These are phyloP conservation scores for Enteromius radiatus DNA, from an alignment of 2,797 vertebrate species.

Conservation along the genomic window DNA sequence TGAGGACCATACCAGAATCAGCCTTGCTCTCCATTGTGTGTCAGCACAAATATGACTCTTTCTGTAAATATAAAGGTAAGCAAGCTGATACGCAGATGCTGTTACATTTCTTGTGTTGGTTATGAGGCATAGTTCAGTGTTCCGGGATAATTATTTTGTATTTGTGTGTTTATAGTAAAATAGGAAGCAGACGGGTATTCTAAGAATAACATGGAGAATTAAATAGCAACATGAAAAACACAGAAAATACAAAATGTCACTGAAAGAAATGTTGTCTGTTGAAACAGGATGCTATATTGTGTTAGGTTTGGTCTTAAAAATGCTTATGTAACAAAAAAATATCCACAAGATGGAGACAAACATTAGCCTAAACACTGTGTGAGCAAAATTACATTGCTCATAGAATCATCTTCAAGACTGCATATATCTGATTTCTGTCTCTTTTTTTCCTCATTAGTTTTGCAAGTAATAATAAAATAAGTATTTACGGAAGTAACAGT, in stretches of 20 bases:
- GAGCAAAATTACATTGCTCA: background rate
- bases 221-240: background rate
- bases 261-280: too few species aligned
- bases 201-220: background rate
- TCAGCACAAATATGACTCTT: constrained; percentile 10
- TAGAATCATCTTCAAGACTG: background rate
- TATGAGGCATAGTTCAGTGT: background rate
- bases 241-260: too few species aligned
- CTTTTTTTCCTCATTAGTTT: background rate
- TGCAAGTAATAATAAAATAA: background rate
- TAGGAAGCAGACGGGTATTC: background rate
- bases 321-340: too few species aligned
- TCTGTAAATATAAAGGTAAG: background rate
- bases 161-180: background rate
- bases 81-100: background rate
- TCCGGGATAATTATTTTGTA: background rate
- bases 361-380: background rate
- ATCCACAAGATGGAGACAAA: constrained; percentile 3
- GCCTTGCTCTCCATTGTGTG: background rate
- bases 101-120: background rate
- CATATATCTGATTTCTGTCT: background rate
- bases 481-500: background rate
- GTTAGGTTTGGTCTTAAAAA: too few species aligned
- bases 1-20: background rate
- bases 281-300: too few species aligned